Conservation (phyloP, 2,888 invertebrate genomes). For the Nephrocerus scutellatus region DNA sequence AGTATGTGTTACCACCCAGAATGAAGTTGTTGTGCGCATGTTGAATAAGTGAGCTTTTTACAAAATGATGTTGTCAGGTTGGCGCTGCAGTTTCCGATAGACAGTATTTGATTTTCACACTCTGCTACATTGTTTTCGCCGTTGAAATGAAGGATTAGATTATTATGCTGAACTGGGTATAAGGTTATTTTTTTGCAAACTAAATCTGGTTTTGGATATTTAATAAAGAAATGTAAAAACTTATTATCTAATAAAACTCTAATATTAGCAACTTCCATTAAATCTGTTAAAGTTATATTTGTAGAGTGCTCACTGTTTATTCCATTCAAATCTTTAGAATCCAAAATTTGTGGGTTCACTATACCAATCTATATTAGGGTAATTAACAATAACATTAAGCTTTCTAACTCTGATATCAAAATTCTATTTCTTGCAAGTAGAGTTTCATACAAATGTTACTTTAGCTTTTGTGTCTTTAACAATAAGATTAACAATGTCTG, state of each 20-base stretch:
- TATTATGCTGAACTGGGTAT: no score
- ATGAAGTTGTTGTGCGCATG: no score
- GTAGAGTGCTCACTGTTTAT: constrained; percentile 8
- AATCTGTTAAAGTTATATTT: constrained; percentile 13
- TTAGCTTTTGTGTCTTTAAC: constrained; percentile 1
- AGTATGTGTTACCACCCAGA: no score
- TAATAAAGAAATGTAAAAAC: constrained; percentile 4
- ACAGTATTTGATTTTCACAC: no score
- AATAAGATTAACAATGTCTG: constrained; percentile 15
- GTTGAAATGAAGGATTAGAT: no score
- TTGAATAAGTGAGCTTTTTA: no score
- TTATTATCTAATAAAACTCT: constrained; percentile 9
- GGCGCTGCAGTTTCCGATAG: no score
- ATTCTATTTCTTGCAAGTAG: constrained; percentile 17
- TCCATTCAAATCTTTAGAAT: constrained; percentile 10
- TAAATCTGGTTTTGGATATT: constrained; percentile 1
- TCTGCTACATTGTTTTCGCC: no score
- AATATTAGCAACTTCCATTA: constrained; percentile 16
- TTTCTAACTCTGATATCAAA: constrained; percentile 13
- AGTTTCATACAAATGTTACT: constrained; percentile 12
- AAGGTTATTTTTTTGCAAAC: constrained; percentile 1
- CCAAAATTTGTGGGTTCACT: constrained; percentile 16
- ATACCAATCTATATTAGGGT: constrained; percentile 16
- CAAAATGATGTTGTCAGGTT: no score
- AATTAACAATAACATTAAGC: constrained; percentile 14